phyloP scores from a whole-genome alignment of 2,797 vertebrate genomes.

The Dermochelys coriacea region DNA sequence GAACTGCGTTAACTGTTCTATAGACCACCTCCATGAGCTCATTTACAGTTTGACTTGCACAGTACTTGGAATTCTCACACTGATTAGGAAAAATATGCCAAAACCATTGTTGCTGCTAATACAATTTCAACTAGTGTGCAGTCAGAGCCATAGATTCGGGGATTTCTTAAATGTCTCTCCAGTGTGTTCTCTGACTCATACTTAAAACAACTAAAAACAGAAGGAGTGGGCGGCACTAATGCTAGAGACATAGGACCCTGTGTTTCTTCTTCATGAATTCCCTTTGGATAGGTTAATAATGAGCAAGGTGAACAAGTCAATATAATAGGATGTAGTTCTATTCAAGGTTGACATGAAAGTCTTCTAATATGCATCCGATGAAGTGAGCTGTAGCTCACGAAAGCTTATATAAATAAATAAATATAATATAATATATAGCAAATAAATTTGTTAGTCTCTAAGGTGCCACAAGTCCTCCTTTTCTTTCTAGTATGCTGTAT shows the following conservation, averaged over 20 bases:
- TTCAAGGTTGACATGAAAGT: constrained; percentile 8
- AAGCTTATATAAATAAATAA: too few relatives aligned
- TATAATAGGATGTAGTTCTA: not conserved
- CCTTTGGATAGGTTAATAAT: not conserved
- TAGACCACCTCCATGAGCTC: not conserved
- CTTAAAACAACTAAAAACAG: not conserved
- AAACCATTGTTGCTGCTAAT: not conserved
- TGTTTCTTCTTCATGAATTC: not conserved
- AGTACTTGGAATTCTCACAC: not conserved
- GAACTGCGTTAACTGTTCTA: not conserved
- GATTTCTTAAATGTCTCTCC: not conserved
- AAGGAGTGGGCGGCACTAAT: not conserved
- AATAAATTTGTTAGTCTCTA: too few relatives aligned
- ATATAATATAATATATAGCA: too few relatives aligned
- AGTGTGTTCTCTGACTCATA: not conserved
- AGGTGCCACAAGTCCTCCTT: too few relatives aligned
- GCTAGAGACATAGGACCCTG: not conserved
- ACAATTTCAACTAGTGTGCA: not conserved
- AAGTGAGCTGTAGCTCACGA: too few relatives aligned
- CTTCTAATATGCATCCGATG: too few relatives aligned
- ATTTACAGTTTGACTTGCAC: not conserved
- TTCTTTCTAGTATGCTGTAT: not conserved
- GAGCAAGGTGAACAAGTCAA: not conserved
- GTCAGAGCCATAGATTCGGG: not conserved
- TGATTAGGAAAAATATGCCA: not conserved